These are phyloP conservation scores for Acestrorhynchus altus DNA, from an alignment of 2,797 vertebrate species.

Conservation along the genomic window DNA sequence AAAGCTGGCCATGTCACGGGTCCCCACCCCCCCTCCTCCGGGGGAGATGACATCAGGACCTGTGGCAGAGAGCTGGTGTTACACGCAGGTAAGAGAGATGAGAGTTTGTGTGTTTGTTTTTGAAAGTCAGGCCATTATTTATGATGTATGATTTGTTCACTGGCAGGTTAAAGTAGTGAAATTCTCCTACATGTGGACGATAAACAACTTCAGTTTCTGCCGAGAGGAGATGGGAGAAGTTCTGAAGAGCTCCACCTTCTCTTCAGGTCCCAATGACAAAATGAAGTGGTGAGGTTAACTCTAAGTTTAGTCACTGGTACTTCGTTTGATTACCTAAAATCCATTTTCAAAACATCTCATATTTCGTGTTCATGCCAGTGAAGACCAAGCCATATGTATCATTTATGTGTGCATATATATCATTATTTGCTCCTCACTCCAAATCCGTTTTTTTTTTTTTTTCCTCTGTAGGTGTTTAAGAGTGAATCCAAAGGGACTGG, in stretches of 20 bases:
- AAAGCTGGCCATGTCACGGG: slow-evolving; percentile 98
- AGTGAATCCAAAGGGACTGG: slow-evolving; percentile 87
- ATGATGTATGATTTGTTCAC: slow-evolving; percentile 5
- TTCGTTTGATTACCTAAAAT: slow-evolving; percentile 1
- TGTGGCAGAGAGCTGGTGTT: slow-evolving; percentile 99
- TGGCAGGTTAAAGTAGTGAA: slow-evolving; percentile 90
- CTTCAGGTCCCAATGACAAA: slow-evolving; percentile 91
- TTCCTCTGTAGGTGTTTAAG: slow-evolving; percentile 80
- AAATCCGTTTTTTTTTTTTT: neutral
- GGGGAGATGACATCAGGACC: slow-evolving; percentile 99
- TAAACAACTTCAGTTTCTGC: slow-evolving; percentile 96
- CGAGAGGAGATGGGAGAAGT: slow-evolving; percentile 99
- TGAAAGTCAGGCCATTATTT: neutral
- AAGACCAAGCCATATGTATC: neutral
- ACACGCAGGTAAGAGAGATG: slow-evolving; percentile 84
- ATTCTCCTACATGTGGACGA: slow-evolving; percentile 94
- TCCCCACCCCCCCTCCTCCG: slow-evolving; percentile 98
- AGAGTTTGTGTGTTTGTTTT: neutral
- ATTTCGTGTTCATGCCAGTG: neutral
- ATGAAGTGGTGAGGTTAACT: slow-evolving; percentile 80
- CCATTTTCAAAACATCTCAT: neutral
- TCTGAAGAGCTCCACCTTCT: slow-evolving; percentile 98
- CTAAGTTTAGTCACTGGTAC: slow-evolving; percentile 5
- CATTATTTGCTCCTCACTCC: neutral
- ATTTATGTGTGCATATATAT: too few species aligned